Evolutionary conservation across 1,140 invertebrate genomes (phyloP), one percentile per base, ranked within the genome.

Genomic region (Philaenus spumarius): DNA sequence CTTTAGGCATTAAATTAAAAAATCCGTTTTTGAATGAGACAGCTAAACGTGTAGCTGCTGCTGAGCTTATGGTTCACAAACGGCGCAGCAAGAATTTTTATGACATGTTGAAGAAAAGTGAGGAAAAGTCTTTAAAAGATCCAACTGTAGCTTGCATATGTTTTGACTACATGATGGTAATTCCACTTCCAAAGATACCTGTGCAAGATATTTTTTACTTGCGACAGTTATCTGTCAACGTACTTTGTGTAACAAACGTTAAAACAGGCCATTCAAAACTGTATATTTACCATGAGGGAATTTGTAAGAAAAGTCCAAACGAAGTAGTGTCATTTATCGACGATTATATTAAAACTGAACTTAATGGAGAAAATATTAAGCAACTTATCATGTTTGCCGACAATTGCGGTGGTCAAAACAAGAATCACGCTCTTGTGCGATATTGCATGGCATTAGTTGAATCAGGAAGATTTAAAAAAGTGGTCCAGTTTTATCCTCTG

Each of bases 51-150:
- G 62, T 63, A 53, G 62, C 67, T 47, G 52, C 57, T 59, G 64
- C 68, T 54, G 62, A 70, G 67, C 67, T 61, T 55, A 40, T 50
- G 53, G 63, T 61, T 59, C 65, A 55, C 64, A 67, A 68, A 40
- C 6, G 57, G 24, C 50, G 43, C 46, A 42, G 48, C 45, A 55
- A 63, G 59, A 61, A 69, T 64, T 57, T 68, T 67, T 65, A 68
- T 65, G 54, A 67, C 30, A 55, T 64, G 59, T 60, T 62, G 59
- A 59, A 65, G 42, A 35, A 57, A 62, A 54, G 62, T 56, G 48
- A 61, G 56, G 46, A 55, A 57, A 62, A 46, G 64, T 55, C 52
- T 11, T 60, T 58, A 30, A 54, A 64, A 58, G 15, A 55, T 51
- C 15, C 51, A 37, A 40, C 53, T 24, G 56, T 53, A 34, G 20